phyloP scores from a whole-genome alignment of 2,113 vertebrate genomes.

The Phalacrocorax brasilianus region DNA sequence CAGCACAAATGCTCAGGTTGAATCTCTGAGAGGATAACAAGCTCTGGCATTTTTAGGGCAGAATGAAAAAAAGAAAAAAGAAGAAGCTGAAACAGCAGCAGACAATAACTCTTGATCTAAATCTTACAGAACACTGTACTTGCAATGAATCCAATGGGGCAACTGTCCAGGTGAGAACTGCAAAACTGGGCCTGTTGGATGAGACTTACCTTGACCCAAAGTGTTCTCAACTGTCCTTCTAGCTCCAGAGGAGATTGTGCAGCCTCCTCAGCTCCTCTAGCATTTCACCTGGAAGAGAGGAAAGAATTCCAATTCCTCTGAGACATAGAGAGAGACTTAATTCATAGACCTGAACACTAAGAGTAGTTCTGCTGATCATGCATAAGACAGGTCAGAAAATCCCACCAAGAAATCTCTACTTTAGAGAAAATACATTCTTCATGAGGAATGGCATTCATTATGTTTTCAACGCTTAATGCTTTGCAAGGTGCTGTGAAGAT shows the following conservation, averaged over 20 bases:
- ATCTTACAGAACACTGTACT: background rate
- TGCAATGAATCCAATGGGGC: background rate
- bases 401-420: background rate
- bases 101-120: constrained; percentile 12
- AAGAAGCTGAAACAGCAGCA: constrained; percentile 52
- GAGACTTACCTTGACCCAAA: background rate
- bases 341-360: background rate
- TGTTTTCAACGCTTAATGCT: background rate
- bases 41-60: constrained; percentile 68
- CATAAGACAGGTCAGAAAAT: background rate
- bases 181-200: background rate
- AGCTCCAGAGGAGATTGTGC: background rate
- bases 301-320: background rate
- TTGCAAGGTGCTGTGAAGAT: background rate
- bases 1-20: constrained; percentile 31
- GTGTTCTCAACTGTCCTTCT: background rate
- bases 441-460: background rate
- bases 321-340: background rate
- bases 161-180: background rate
- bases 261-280: background rate
- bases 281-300: background rate
- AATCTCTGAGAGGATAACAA: constrained; percentile 33
- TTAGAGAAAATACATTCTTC: background rate
- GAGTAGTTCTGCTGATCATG: background rate
- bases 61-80: background rate